A percentile compares a stretch with the other conserved stretches of the same genome.
These are phyloP conservation scores for Phalanger gymnotis DNA, from an alignment of 2,797 vertebrate species.

Conservation along the genomic window DNA sequence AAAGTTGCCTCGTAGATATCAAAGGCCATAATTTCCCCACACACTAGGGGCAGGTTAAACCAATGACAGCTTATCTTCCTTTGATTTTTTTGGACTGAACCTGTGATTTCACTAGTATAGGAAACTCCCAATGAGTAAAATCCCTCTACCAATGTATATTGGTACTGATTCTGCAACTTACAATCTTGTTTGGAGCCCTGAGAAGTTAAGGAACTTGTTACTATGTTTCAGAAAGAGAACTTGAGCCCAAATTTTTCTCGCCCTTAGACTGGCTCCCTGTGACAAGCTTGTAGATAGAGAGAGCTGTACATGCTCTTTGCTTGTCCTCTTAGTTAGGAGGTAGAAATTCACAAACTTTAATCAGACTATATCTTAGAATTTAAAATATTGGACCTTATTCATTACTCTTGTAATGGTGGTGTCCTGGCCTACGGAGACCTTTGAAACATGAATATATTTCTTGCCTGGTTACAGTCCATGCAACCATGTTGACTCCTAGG, in stretches of 20 bases:
- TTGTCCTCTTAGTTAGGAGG: slow-evolving; percentile 42
- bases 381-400: not conserved
- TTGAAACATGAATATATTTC: not conserved
- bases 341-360: slow-evolving; percentile 39
- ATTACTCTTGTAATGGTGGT: not conserved
- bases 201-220: not conserved
- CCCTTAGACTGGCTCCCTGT: not conserved
- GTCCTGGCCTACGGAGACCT: not conserved
- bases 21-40: slow-evolving; percentile 63
- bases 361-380: slow-evolving; percentile 4
- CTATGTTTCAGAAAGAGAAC: not conserved
- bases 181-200: not conserved
- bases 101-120: not conserved
- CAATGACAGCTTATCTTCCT: slow-evolving; percentile 45
- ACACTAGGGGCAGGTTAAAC: slow-evolving; percentile 44
- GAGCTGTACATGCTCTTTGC: not conserved
- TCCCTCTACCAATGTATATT: not conserved
- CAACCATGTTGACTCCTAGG: not conserved
- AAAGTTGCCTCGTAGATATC: slow-evolving; percentile 68
- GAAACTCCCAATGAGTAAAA: not conserved
- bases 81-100: not conserved
- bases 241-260: not conserved
- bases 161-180: not conserved
- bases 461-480: not conserved
- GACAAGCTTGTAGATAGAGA: not conserved